A percentile compares a stretch with the other conserved stretches of the same genome.
Evolutionary conservation across 2,888 invertebrate genomes (phyloP).

Genomic region (Taphrorychus bicolor): DNA sequence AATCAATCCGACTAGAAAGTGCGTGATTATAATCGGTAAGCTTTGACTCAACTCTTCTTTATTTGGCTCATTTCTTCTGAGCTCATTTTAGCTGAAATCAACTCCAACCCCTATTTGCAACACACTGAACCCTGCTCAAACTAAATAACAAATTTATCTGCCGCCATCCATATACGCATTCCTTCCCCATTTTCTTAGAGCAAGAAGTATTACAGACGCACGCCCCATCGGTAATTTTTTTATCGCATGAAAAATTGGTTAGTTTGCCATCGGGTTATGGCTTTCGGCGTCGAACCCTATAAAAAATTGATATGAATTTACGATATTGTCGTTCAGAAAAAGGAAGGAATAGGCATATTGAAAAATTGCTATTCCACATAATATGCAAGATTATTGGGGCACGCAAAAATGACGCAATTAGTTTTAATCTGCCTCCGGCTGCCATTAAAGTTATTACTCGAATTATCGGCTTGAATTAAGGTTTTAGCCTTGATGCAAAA

Average conservation of each 20-base stretch:
- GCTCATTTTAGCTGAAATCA: too few species aligned
- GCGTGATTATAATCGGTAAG: too few species aligned
- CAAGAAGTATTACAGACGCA: not conserved
- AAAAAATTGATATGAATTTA: conserved; percentile 26
- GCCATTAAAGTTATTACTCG: not conserved
- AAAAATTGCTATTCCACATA: not conserved
- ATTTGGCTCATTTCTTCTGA: too few species aligned
- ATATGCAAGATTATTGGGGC: too few species aligned
- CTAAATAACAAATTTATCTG: not conserved
- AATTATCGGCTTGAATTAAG: not conserved
- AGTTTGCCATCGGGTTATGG: conserved; percentile 10
- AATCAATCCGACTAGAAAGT: too few species aligned
- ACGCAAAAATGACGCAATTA: not conserved
- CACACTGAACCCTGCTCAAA: too few species aligned
- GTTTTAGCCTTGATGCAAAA: not conserved
- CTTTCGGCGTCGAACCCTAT: conserved; percentile 11
- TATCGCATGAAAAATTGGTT: conserved; percentile 23
- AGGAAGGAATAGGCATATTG: not conserved
- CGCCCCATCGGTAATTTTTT: conserved; percentile 9
- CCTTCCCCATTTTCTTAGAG: not conserved
- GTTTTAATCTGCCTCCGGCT: not conserved
- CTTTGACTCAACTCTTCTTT: too few species aligned
- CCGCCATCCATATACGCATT: not conserved
- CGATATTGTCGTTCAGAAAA: conserved; percentile 1
- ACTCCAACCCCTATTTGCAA: too few species aligned